Conservation (phyloP, 2,797 vertebrate genomes). For the Morelia viridis region DNA sequence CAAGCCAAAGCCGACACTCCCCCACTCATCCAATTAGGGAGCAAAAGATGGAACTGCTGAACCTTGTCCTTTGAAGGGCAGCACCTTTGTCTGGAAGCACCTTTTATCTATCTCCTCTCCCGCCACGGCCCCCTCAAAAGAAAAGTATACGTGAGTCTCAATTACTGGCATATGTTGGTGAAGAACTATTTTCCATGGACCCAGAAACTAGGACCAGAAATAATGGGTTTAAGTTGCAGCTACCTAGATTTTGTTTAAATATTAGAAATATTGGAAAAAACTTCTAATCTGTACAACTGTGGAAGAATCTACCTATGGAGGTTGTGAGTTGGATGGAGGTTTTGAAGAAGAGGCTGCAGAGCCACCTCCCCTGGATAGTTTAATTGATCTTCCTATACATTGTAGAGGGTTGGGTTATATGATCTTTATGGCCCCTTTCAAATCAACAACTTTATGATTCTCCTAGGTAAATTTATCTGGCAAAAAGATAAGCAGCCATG, state of each 20-base stretch:
- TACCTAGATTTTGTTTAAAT: neutral
- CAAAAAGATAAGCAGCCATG: neutral
- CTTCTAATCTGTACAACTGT: neutral
- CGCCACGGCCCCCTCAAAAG: neutral
- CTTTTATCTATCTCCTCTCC: neutral
- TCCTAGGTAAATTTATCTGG: neutral
- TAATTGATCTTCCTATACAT: neutral
- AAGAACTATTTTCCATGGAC: neutral
- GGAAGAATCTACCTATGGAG: neutral
- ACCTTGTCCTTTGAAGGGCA: neutral
- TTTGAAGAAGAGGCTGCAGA: neutral
- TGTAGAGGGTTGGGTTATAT: neutral
- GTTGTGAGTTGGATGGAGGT: neutral
- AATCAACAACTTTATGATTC: neutral
- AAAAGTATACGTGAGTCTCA: neutral
- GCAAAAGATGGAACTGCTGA: neutral
- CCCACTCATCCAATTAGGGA: neutral
- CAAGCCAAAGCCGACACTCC: neutral
- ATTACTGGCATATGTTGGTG: neutral
- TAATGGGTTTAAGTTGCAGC: neutral
- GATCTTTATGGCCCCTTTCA: neutral
- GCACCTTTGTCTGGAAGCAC: neutral
- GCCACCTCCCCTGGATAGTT: neutral
- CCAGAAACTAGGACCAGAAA: neutral
- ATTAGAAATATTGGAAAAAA: neutral